Conservation (phyloP, 2,888 invertebrate genomes). For the Patella caerulea region DNA sequence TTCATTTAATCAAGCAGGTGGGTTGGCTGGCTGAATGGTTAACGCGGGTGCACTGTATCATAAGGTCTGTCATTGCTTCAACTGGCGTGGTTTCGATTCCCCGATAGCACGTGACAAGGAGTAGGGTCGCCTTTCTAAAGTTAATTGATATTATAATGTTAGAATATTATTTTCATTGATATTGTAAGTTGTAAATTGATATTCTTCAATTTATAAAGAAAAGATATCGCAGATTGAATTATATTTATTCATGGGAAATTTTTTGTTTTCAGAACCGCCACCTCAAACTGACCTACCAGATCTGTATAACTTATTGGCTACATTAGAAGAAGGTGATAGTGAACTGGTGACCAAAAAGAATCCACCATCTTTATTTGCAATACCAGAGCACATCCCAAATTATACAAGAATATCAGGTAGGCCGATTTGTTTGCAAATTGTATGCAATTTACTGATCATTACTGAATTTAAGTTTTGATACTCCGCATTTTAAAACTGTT, state of each 20-base stretch:
- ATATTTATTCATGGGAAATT: neutral
- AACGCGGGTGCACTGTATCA: too few species aligned
- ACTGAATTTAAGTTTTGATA: neutral
- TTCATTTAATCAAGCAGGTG: too few species aligned
- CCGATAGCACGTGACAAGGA: too few species aligned
- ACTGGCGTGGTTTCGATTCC: too few species aligned
- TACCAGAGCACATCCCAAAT: conserved; percentile 61
- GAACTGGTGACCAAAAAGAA: conserved; percentile 51
- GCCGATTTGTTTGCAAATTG: neutral
- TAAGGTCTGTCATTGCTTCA: too few species aligned
- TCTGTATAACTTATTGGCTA: conserved; percentile 59
- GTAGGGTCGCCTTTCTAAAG: too few species aligned
- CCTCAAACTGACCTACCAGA: conserved; percentile 60
- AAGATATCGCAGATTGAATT: neutral
- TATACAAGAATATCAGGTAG: conserved; percentile 60
- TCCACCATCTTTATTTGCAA: conserved; percentile 63
- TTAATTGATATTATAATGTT: too few species aligned
- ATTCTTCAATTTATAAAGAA: neutral
- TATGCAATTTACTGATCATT: neutral
- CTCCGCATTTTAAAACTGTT: too few species aligned
- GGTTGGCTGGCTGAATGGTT: too few species aligned
- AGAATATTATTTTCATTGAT: neutral
- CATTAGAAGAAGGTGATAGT: conserved; percentile 56
- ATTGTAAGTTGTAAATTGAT: neutral
- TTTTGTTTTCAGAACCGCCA: conserved; percentile 51